Conservation (phyloP, 2,113 vertebrate genomes). For the Burhinus bistriatus region DNA sequence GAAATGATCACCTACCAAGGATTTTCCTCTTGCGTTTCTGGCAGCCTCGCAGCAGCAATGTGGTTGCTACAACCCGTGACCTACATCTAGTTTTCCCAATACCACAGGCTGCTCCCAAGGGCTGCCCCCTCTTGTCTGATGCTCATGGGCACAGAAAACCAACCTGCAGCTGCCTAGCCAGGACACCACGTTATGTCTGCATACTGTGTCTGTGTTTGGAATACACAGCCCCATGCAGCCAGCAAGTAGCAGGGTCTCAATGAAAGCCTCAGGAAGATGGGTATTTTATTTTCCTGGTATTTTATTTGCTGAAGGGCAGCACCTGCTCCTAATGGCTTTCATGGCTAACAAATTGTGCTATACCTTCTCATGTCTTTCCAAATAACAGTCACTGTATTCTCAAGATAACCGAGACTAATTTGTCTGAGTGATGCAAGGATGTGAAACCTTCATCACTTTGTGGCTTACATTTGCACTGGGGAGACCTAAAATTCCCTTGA, state of each 20-base stretch:
- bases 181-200: neutral
- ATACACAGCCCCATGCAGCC: neutral
- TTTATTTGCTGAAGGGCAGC: neutral
- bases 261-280: neutral
- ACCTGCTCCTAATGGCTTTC: neutral
- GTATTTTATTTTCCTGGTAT: neutral
- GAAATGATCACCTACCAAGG: neutral
- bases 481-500: neutral
- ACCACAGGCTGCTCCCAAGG: neutral
- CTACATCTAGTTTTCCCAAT: neutral
- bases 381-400: neutral
- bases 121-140: neutral
- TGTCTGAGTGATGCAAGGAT: conserved; percentile 22
- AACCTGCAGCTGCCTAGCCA: accelerated
- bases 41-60: neutral
- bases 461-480: neutral
- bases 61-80: neutral
- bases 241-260: neutral
- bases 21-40: neutral
- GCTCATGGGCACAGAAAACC: neutral
- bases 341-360: neutral
- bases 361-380: neutral
- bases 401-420: neutral
- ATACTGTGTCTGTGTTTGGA: neutral
- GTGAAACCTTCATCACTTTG: conserved; percentile 5